Evolutionary conservation across 2,888 invertebrate species (phyloP).

Genomic region (Tipula unca): DNA sequence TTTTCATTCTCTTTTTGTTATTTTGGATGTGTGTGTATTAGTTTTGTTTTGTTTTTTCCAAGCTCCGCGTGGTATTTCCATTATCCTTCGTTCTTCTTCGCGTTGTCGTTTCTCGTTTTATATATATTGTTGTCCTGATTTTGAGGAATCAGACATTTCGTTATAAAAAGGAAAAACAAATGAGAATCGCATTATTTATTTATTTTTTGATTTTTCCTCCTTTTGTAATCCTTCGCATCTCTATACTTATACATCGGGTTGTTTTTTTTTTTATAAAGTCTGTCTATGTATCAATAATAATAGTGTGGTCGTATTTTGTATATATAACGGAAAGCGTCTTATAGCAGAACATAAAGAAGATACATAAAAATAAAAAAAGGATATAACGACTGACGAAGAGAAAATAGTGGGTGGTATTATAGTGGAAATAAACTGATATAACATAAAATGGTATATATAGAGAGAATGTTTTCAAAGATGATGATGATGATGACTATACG

Average conservation of each 20-base stretch:
- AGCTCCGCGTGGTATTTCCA: not conserved
- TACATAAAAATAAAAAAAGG: not conserved
- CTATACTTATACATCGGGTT: not conserved
- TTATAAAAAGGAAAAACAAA: not conserved
- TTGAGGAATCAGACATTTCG: constrained; percentile 8
- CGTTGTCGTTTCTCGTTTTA: not conserved
- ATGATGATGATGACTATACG: constrained; percentile 2
- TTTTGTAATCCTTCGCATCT: not conserved
- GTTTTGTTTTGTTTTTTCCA: not conserved
- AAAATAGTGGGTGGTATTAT: not conserved
- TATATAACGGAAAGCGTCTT: not conserved
- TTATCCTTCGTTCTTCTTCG: not conserved
- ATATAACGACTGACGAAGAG: not conserved
- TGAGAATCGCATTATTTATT: constrained; percentile 8
- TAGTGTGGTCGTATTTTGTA: not conserved
- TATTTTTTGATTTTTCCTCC: not conserved
- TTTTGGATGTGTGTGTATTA: not conserved
- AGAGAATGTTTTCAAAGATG: not conserved
- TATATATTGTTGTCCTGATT: not conserved
- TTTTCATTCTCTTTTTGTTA: not conserved
- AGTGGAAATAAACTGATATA: not conserved
- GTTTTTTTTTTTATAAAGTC: not conserved
- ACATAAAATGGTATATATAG: not conserved
- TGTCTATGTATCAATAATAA: constrained; percentile 14
- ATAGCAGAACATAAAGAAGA: not conserved